phyloP scores from a whole-genome alignment of 2,888 invertebrate species.

The Trachelus troglodyta region DNA sequence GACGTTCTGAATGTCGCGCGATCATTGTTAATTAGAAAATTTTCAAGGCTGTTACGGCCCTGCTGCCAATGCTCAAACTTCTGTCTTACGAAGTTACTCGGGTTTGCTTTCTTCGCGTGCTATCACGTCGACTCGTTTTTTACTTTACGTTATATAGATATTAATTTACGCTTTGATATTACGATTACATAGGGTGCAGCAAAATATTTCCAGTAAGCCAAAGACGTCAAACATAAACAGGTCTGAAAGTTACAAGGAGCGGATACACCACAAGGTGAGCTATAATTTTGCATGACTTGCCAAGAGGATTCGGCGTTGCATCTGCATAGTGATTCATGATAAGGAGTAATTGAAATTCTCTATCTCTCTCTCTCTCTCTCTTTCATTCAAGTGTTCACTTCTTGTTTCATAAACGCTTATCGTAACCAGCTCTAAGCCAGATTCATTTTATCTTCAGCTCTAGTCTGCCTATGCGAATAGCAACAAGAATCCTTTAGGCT shows the following conservation, averaged over 20 bases:
- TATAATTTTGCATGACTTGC: background rate
- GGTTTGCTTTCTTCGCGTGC: background rate
- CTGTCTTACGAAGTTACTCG: background rate
- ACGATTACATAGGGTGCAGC: constrained; percentile 57
- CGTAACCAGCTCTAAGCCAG: background rate
- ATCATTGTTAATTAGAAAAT: background rate
- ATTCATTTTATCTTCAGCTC: background rate
- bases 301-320: background rate
- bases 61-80: background rate
- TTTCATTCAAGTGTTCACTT: background rate
- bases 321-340: background rate
- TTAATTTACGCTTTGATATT: constrained; percentile 40
- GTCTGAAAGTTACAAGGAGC: constrained; percentile 80
- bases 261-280: constrained; percentile 69
- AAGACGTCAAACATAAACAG: constrained; percentile 70
- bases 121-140: background rate
- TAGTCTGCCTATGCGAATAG: background rate
- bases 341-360: background rate
- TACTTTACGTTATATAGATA: constrained; percentile 23
- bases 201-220: constrained; percentile 66
- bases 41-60: background rate
- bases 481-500: background rate
- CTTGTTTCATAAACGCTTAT: background rate
- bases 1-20: background rate
- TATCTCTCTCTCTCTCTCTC: background rate